Evolutionary conservation across 2,113 vertebrate genomes (phyloP).

Genomic region (Rostratula benghalensis): DNA sequence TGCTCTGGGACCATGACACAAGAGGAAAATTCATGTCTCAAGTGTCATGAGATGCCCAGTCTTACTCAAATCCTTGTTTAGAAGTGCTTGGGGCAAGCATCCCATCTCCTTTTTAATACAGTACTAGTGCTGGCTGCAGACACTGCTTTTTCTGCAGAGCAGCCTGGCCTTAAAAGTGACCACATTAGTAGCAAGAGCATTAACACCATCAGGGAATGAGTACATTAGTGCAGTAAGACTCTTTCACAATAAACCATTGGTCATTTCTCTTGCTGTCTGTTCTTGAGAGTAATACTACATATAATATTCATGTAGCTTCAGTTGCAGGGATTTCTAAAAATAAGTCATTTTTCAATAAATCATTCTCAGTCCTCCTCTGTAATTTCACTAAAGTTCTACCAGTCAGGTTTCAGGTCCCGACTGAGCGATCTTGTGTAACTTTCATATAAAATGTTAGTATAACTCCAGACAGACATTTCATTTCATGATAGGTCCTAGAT

Average conservation of each 20-base stretch:
- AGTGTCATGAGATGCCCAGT: neutral
- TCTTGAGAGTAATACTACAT: neutral
- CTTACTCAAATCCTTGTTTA: neutral
- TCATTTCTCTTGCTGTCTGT: neutral
- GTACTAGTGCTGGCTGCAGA: neutral
- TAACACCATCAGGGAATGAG: neutral
- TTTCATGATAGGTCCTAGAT: neutral
- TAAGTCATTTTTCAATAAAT: neutral
- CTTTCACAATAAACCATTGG: neutral
- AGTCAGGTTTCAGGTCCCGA: neutral
- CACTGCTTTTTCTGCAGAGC: neutral
- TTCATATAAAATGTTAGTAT: neutral
- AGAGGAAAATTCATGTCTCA: neutral
- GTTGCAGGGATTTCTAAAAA: conserved; percentile 14
- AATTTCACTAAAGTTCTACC: neutral
- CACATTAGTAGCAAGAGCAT: neutral
- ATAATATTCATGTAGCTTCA: neutral
- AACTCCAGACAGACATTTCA: neutral
- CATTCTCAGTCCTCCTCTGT: neutral
- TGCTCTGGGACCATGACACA: neutral
- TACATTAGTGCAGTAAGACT: neutral
- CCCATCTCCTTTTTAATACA: neutral
- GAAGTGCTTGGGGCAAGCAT: neutral
- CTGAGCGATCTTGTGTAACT: neutral
- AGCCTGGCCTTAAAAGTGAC: neutral